Conservation (phyloP, 2,888 invertebrate species). For the Hemicrepidius hirtus region DNA sequence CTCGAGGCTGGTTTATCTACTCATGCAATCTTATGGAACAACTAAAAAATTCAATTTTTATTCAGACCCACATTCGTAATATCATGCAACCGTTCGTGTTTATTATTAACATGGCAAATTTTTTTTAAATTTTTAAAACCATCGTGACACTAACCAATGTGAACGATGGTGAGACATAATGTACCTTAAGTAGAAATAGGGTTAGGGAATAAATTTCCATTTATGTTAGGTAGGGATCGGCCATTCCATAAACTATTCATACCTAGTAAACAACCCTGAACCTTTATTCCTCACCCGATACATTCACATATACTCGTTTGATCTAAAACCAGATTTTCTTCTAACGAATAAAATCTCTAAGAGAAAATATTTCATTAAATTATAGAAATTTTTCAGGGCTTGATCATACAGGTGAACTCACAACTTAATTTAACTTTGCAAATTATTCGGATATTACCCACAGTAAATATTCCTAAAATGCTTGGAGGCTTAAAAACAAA, state of each 20-base stretch:
- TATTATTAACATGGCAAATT: background rate
- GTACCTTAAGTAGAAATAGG: background rate
- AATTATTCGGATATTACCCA: too few species aligned
- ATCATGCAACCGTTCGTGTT: conserved; percentile 13
- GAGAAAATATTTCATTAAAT: too few species aligned
- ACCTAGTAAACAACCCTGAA: background rate
- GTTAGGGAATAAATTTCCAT: conserved; percentile 10
- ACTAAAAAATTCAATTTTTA: conserved; percentile 12
- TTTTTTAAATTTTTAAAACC: background rate
- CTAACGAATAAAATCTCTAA: too few species aligned
- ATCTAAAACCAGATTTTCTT: too few species aligned
- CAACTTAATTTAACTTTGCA: too few species aligned
- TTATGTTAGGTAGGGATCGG: background rate
- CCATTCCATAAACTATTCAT: conserved; percentile 12
- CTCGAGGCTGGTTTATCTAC: background rate
- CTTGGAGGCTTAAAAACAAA: too few species aligned
- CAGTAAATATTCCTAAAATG: too few species aligned
- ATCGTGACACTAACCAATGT: background rate
- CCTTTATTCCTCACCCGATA: too few species aligned
- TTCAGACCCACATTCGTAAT: background rate
- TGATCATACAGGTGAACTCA: too few species aligned
- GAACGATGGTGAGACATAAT: background rate
- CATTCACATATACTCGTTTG: too few species aligned
- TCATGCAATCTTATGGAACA: conserved; percentile 11
- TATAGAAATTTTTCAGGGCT: too few species aligned